These are phyloP conservation scores for Helostoma temminkii DNA, from an alignment of 2,797 vertebrate species.

Conservation along the genomic window DNA sequence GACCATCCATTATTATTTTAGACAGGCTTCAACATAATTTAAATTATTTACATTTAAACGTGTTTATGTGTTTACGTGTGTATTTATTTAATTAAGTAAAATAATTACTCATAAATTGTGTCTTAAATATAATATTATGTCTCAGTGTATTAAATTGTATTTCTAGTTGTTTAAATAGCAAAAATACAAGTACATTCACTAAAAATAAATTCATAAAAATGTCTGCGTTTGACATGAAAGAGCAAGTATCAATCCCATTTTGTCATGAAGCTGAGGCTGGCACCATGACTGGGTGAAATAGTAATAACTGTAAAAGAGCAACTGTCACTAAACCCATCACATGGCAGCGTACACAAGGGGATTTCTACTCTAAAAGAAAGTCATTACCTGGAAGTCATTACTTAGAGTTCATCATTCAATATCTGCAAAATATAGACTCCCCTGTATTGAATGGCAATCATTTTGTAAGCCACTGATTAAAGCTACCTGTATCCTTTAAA, in stretches of 20 bases:
- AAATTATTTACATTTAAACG: no score
- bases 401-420: constrained; percentile 50
- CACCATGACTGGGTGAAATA: constrained; percentile 16
- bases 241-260: constrained; percentile 30
- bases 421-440: constrained; percentile 45
- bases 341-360: constrained; percentile 30
- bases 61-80: no score
- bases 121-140: no score
- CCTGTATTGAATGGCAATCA: constrained; percentile 27
- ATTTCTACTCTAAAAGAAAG: constrained; percentile 36
- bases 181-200: no score
- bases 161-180: no score
- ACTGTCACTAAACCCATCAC: constrained; percentile 33
- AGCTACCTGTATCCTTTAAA: constrained; percentile 34
- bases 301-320: constrained; percentile 23
- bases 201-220: no score
- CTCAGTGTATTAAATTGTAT: no score
- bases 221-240: constrained; percentile 13
- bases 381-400: constrained; percentile 43
- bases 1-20: no score
- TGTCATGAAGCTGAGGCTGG: constrained; percentile 20
- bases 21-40: no score
- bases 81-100: no score
- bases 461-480: constrained; percentile 35
- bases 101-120: no score